Evolutionary conservation across 1,140 invertebrate species (phyloP).

Genomic region (Melitaea cinxia): DNA sequence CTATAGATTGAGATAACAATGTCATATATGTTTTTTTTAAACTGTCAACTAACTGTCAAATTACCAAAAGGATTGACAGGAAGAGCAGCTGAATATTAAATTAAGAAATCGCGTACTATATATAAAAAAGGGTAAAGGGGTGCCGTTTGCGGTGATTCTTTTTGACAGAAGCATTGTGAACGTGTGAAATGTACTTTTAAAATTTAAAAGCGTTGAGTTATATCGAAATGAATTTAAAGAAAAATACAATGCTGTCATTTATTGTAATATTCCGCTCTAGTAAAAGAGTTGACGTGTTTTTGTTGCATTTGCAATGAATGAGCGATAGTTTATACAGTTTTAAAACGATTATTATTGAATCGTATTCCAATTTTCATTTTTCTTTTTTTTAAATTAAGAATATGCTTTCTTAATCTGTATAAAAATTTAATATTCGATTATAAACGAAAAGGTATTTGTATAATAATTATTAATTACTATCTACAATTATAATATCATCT

Average conservation of each 20-base stretch:
- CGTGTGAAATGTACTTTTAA: slow-evolving; percentile 45
- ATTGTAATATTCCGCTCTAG: slow-evolving; percentile 36
- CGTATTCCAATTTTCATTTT: background rate
- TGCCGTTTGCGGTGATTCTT: slow-evolving; percentile 54
- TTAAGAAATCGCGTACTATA: slow-evolving; percentile 46
- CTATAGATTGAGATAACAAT: slow-evolving; percentile 57
- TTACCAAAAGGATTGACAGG: slow-evolving; percentile 60
- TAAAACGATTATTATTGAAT: slow-evolving; percentile 3
- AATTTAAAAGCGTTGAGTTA: slow-evolving; percentile 48
- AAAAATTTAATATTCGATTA: background rate
- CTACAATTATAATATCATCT: too few species aligned
- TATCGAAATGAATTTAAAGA: slow-evolving; percentile 33
- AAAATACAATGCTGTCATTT: slow-evolving; percentile 44
- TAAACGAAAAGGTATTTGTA: too few species aligned
- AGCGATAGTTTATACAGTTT: slow-evolving; percentile 10
- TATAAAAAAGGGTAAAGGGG: slow-evolving; percentile 50
- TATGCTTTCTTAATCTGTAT: background rate
- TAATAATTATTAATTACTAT: background rate
- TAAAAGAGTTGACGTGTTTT: slow-evolving; percentile 39
- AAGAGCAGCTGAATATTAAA: slow-evolving; percentile 65
- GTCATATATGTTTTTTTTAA: slow-evolving; percentile 44
- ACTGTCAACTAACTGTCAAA: slow-evolving; percentile 66
- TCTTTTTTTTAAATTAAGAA: background rate
- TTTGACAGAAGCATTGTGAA: slow-evolving; percentile 60
- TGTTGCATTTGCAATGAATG: slow-evolving; percentile 15